phyloP scores from a whole-genome alignment of 1,140 invertebrate genomes.

The Charaxes varanes region DNA sequence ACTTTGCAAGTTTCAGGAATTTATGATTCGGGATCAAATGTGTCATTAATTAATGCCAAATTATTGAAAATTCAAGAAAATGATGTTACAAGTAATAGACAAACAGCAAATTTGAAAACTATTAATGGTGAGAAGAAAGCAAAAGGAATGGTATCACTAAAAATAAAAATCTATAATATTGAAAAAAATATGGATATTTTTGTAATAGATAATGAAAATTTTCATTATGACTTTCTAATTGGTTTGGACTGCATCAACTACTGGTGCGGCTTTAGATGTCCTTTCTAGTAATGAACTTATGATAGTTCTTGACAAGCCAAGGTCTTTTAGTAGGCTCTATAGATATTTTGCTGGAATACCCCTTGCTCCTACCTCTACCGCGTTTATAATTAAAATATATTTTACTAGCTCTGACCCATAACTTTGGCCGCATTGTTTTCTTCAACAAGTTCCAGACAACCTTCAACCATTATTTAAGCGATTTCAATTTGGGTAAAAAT shows the following conservation, averaged over 20 bases:
- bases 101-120: conserved; percentile 12
- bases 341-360: too few species aligned
- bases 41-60: conserved; percentile 10
- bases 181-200: conserved; percentile 18
- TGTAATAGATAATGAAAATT: conserved; percentile 19
- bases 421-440: too few species aligned
- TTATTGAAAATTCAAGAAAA: conserved; percentile 5
- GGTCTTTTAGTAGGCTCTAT: too few species aligned
- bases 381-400: too few species aligned
- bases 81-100: background rate
- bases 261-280: too few species aligned
- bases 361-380: too few species aligned
- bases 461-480: too few species aligned
- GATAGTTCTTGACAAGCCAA: too few species aligned
- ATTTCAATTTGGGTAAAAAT: too few species aligned
- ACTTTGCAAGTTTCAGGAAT: conserved; percentile 19
- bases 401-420: too few species aligned
- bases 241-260: conserved; percentile 10
- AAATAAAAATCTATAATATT: conserved; percentile 21
- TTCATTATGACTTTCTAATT: conserved; percentile 9
- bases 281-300: too few species aligned
- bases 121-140: conserved; percentile 12
- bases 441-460: too few species aligned
- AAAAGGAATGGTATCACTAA: conserved; percentile 16
- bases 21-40: conserved; percentile 23